Evolutionary conservation across 2,113 vertebrate species (phyloP).

Genomic region (Tragelaphus imberbis): DNA sequence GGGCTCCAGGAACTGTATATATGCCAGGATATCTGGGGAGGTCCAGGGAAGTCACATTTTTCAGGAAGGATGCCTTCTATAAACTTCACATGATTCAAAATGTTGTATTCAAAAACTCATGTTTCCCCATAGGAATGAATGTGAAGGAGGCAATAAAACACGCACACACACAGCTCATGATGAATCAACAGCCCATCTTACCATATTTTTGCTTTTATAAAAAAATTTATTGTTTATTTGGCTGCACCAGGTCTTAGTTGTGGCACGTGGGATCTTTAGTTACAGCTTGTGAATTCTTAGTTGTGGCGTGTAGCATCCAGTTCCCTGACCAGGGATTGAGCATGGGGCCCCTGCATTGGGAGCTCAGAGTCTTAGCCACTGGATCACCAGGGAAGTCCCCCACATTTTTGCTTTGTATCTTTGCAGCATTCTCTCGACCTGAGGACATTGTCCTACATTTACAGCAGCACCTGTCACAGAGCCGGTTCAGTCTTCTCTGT

Average conservation of each 20-base stretch:
- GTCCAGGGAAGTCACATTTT: background rate
- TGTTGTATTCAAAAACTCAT: background rate
- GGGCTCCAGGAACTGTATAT: background rate
- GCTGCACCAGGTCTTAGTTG: background rate
- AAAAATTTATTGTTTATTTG: background rate
- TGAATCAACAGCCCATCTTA: background rate
- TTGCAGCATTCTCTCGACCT: background rate
- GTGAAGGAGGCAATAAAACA: background rate
- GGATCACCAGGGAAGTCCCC: background rate
- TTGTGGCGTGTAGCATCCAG: background rate
- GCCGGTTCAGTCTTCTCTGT: background rate
- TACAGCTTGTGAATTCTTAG: background rate
- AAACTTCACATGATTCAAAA: background rate
- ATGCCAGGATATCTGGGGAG: background rate
- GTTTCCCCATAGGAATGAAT: background rate
- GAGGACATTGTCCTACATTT: background rate
- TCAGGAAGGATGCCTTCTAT: background rate
- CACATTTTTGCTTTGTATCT: background rate
- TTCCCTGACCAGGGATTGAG: background rate
- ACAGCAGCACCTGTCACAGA: background rate
- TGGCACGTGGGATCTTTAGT: background rate
- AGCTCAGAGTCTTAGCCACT: background rate
- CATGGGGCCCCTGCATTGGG: background rate
- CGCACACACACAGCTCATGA: background rate
- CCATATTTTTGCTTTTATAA: background rate